phyloP scores from a whole-genome alignment of 2,797 vertebrate species.

The Cercopithecus hamlyni region DNA sequence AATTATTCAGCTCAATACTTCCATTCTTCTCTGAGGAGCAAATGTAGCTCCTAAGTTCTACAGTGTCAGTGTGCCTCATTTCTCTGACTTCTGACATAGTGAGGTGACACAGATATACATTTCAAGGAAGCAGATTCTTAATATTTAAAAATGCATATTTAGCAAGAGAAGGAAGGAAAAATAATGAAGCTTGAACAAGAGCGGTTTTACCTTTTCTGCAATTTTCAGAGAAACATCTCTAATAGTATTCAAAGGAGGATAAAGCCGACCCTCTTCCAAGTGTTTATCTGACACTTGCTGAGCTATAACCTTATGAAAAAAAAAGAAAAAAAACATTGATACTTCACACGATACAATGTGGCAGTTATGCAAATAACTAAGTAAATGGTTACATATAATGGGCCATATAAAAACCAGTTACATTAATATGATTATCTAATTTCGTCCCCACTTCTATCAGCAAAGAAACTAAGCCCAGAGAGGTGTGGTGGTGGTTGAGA shows the following conservation, averaged over 20 bases:
- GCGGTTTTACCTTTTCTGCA: slow-evolving; percentile 90
- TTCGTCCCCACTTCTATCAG: neutral
- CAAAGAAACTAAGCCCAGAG: neutral
- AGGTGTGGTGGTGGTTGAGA: neutral
- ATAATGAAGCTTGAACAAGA: neutral
- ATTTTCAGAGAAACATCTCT: slow-evolving; percentile 92
- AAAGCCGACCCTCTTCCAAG: slow-evolving; percentile 94
- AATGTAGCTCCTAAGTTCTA: neutral
- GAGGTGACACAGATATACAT: neutral
- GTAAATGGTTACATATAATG: neutral
- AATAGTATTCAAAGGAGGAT: slow-evolving; percentile 94
- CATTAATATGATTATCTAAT: neutral
- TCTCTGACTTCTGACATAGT: neutral
- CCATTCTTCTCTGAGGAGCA: neutral
- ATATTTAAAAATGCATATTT: neutral
- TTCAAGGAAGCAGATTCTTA: neutral
- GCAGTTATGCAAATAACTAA: neutral
- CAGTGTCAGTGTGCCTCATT: neutral
- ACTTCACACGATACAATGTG: neutral
- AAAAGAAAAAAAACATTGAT: neutral
- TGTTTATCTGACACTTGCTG: slow-evolving; percentile 93
- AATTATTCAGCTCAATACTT: neutral
- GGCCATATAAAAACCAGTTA: neutral
- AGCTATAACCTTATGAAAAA: slow-evolving; percentile 90
- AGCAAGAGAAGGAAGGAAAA: neutral